A percentile compares a stretch with the other conserved stretches of the same genome.
phyloP scores from a whole-genome alignment of 2,113 vertebrate genomes.

The Sceloporus tristichus region DNA sequence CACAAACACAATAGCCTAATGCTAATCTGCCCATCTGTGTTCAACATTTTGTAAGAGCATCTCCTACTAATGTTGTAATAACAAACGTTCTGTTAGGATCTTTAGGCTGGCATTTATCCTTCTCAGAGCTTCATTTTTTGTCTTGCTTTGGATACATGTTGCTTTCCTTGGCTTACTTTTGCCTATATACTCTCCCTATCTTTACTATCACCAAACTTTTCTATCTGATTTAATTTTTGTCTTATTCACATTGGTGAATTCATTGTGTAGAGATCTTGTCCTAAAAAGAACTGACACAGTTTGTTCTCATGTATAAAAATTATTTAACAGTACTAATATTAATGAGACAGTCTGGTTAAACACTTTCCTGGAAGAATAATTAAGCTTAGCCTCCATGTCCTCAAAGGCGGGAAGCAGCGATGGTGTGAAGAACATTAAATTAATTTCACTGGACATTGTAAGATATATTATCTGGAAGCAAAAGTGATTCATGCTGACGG shows the following conservation, averaged over 20 bases:
- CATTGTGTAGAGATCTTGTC: background rate
- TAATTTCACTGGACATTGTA: constrained; percentile 12
- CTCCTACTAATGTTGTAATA: constrained; percentile 9
- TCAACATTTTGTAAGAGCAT: background rate
- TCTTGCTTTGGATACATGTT: background rate
- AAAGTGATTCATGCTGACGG: background rate
- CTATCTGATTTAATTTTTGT: background rate
- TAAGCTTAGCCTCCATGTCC: rapidly evolving
- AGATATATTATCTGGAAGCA: background rate
- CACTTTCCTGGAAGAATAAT: background rate
- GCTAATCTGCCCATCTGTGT: constrained; percentile 64
- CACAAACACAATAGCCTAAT: constrained; percentile 43
- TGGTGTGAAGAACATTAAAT: background rate
- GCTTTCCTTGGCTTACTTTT: background rate
- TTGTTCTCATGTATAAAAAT: background rate
- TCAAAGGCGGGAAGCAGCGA: background rate
- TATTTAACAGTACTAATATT: constrained; percentile 25
- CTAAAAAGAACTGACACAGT: background rate
- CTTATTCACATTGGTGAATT: no score
- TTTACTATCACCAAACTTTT: background rate
- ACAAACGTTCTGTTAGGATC: background rate
- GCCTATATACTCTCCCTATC: background rate
- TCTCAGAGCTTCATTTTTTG: background rate
- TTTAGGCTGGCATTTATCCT: background rate
- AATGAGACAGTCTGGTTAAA: constrained; percentile 31